Percentiles rank a stretch among this genome's conserved stretches.
Conservation (phyloP, 2,888 invertebrate species). For the Cephus pulcher region DNA sequence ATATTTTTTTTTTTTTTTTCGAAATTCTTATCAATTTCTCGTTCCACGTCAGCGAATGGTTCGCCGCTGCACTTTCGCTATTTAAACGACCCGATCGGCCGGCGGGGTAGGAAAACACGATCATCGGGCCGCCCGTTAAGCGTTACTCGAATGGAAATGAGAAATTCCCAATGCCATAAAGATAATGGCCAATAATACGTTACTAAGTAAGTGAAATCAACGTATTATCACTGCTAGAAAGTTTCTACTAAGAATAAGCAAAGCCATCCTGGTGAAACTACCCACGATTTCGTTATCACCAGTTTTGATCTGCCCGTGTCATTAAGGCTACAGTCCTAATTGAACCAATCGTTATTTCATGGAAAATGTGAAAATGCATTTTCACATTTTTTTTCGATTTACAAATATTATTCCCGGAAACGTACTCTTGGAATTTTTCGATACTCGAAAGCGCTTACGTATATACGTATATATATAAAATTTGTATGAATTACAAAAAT, state of each 20-base stretch:
- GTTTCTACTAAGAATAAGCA: not conserved
- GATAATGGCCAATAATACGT: constrained; percentile 7
- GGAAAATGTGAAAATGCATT: constrained; percentile 3
- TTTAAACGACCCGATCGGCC: not conserved
- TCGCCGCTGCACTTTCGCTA: not conserved
- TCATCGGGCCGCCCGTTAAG: not conserved
- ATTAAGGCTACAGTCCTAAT: not conserved
- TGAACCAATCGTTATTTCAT: not conserved
- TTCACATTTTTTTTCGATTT: not conserved
- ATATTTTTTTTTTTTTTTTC: constrained; percentile 2
- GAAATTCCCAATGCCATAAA: constrained; percentile 1
- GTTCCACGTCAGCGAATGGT: not conserved
- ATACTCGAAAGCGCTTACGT: not conserved
- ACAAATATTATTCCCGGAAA: not conserved
- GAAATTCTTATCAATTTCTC: not conserved
- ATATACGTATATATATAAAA: no score
- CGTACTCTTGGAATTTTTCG: not conserved
- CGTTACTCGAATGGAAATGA: not conserved
- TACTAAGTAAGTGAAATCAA: constrained; percentile 7
- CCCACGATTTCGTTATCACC: not conserved
- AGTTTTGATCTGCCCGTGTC: not conserved
- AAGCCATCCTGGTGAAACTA: constrained; percentile 23
- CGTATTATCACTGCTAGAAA: constrained; percentile 5
- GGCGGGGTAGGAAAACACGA: not conserved
- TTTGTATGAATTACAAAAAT: not conserved